These are phyloP conservation scores for Bubalus kerabau DNA, from an alignment of 2,113 vertebrate genomes.

Conservation along the genomic window DNA sequence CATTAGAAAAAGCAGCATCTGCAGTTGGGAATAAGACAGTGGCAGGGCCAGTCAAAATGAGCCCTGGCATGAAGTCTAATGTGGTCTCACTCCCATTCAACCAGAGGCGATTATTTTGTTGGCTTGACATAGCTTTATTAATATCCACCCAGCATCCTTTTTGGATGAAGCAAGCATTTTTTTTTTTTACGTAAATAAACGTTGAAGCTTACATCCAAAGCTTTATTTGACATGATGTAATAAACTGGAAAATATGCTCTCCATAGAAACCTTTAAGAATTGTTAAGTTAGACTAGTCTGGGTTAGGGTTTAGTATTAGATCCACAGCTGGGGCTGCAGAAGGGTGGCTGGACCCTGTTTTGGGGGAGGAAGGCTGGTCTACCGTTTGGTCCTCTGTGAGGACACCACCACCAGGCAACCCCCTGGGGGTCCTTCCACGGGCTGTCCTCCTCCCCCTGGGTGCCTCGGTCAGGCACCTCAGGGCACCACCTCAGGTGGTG, in stretches of 20 bases:
- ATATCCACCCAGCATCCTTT: not conserved
- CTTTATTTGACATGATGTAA: not conserved
- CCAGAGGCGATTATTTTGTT: not conserved
- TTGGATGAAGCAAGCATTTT: constrained; percentile 10
- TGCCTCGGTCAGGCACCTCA: not conserved
- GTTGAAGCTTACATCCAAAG: not conserved
- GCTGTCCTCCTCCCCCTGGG: not conserved
- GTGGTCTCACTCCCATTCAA: not conserved
- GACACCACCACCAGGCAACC: not conserved
- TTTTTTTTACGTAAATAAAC: constrained; percentile 39
- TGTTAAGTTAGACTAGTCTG: not conserved
- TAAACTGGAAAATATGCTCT: not conserved
- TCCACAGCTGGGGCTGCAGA: no score
- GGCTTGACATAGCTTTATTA: not conserved
- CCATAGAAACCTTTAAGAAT: not conserved
- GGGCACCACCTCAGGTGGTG: not conserved
- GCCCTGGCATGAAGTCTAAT: not conserved
- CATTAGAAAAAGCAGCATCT: constrained; percentile 59
- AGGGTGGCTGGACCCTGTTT: not conserved
- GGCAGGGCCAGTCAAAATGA: not conserved
- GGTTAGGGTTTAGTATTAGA: not conserved
- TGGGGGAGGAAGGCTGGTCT: not conserved
- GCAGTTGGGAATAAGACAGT: constrained; percentile 26
- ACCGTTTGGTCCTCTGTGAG: not conserved
- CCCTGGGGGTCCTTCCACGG: not conserved